phyloP scores from a whole-genome alignment of 2,888 invertebrate genomes.

The Horisme vitalbata region DNA sequence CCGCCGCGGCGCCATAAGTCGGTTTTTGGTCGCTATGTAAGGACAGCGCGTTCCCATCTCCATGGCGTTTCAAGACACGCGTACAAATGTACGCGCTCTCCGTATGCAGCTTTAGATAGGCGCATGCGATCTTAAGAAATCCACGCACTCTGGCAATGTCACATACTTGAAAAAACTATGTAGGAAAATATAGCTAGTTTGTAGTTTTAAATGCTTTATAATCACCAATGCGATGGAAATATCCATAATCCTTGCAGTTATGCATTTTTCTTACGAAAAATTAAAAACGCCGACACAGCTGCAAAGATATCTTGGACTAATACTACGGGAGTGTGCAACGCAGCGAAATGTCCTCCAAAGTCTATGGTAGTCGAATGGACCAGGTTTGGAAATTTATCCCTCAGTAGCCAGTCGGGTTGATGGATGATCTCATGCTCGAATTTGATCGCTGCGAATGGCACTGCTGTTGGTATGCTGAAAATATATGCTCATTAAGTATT shows the following conservation, averaged over 20 bases:
- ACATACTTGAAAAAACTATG: no score
- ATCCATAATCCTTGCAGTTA: background rate
- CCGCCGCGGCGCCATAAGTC: no score
- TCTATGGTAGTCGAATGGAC: constrained; percentile 85
- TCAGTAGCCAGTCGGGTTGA: constrained; percentile 84
- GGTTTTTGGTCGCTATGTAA: no score
- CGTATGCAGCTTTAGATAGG: no score
- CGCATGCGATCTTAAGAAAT: no score
- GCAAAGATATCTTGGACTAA: constrained; percentile 84
- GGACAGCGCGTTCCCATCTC: no score
- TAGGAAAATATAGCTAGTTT: no score
- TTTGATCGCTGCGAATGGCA: constrained; percentile 89
- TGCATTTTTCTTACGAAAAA: constrained; percentile 40
- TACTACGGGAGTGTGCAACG: constrained; percentile 88
- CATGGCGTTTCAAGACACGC: no score
- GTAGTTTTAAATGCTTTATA: no score
- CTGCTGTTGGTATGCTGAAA: constrained; percentile 85
- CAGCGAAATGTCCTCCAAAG: constrained; percentile 93
- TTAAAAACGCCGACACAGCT: constrained; percentile 51
- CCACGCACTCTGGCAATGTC: no score
- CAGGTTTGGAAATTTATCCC: constrained; percentile 85
- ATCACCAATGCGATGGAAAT: no score
- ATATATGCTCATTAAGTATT: background rate
- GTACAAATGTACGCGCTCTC: no score
- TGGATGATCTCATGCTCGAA: constrained; percentile 88